Percentiles rank a stretch among this genome's conserved stretches.
phyloP scores from a whole-genome alignment of 2,113 vertebrate genomes.

The Cyanoramphus novaezelandiae region DNA sequence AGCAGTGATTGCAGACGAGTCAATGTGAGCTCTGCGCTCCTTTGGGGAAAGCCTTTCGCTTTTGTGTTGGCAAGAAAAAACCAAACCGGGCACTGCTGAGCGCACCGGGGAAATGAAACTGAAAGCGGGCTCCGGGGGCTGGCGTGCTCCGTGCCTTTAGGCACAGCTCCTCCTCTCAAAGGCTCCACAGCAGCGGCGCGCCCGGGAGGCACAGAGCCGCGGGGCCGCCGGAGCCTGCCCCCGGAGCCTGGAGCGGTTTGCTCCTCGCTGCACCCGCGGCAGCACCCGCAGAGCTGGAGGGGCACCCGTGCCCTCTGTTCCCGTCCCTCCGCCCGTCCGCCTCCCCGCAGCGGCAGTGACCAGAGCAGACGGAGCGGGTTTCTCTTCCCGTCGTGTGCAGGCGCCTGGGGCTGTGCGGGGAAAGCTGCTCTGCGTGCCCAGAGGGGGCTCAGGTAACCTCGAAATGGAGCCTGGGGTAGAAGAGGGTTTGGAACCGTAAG shows the following conservation, averaged over 20 bases:
- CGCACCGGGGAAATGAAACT: background rate
- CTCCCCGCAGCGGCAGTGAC: background rate
- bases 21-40: background rate
- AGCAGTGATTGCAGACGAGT: background rate
- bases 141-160: fast-evolving
- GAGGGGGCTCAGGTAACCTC: background rate
- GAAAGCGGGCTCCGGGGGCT: background rate
- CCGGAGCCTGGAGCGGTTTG: background rate
- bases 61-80: background rate
- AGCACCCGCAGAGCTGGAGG: background rate
- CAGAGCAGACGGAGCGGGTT: background rate
- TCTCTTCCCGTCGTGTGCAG: background rate
- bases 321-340: fast-evolving
- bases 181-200: background rate
- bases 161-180: background rate
- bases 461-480: background rate
- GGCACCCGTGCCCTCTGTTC: background rate
- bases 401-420: background rate
- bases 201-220: background rate
- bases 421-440: fast-evolving
- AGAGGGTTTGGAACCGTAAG: background rate
- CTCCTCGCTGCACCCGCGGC: background rate
- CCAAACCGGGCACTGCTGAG: background rate
- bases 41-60: background rate
- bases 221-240: fast-evolving